Base-by-base conservation (phyloP, 2,888 invertebrate species). In the Drosophila maculinotata region DNA sequence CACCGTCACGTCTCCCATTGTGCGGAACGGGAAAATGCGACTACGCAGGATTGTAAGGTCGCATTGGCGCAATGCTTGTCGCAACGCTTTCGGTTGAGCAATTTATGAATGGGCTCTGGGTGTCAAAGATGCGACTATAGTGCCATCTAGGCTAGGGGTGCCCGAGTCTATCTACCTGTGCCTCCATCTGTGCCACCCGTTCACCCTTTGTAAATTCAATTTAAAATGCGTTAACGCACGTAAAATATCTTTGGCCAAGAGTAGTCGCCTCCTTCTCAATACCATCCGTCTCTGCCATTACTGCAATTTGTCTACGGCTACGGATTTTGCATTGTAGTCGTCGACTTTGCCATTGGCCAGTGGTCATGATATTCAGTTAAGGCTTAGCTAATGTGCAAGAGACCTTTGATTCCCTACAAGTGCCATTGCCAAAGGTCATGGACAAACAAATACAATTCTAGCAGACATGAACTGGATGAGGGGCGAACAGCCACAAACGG, bases 401-500 rank as follows among this genome's bases (percentile, higher is more conserved):
- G 58, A 73, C 69, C 66, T 69, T 38, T 52, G 86, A 87, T 75
- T 57, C 85, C 83, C 66, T 71, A 87, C 52, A 84, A 84, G 87
- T 87, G 82, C 69, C 59, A 49, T 59, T 75, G 51, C 52, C 69
- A 69, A 52, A 41, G 53, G 67, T 53, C 70, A 66, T 23, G 59
- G 57, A 25, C 56, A 63, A 51, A 28, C 68, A 68, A 63, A 56
- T 48, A 48, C 31, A 35, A 28, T 47, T 39, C 17, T 31, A 44
- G 25, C 42, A 41, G 12, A 53, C 42, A 17, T 51, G 48, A 28
- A 23, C 44, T 15, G 33, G 23, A 12, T 54, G 26, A 48, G 35
- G 33, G 48, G 23, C 26, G 3, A 14, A 35, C 12, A 12, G 8
- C 20, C n/a, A 30, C 30, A 44, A 30, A 20, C 30, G 20, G 12